Conservation (phyloP, 2,113 vertebrate genomes). For the Nestor notabilis region DNA sequence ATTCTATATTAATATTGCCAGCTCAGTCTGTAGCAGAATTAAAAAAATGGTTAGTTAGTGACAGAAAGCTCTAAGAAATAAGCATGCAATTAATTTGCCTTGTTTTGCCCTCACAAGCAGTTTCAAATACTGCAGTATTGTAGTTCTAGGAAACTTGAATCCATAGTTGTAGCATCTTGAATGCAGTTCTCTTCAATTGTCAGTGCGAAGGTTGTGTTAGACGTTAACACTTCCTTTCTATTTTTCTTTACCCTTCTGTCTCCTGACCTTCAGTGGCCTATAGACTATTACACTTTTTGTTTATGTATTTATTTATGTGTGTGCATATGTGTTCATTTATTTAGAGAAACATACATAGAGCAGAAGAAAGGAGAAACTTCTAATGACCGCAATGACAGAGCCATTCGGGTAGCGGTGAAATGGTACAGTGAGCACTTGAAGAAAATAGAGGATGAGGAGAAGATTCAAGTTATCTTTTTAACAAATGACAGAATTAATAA, state of each 20-base stretch:
- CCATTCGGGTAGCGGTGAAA: slow-evolving; percentile 88
- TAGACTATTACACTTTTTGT: not conserved
- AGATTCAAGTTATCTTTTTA: slow-evolving; percentile 86
- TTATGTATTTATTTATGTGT: not conserved
- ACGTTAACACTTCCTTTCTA: not conserved
- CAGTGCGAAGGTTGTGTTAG: not conserved
- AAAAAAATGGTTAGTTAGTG: not conserved
- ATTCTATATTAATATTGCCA: not conserved
- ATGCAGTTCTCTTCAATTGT: not conserved
- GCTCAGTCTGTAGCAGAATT: not conserved
- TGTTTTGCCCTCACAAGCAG: not conserved
- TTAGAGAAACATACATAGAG: slow-evolving; percentile 92
- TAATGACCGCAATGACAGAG: slow-evolving; percentile 95
- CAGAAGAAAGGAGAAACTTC: slow-evolving; percentile 89
- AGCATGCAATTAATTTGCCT: not conserved
- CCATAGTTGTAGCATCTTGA: not conserved
- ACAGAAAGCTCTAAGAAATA: not conserved
- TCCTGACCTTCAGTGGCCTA: not conserved
- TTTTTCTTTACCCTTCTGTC: not conserved
- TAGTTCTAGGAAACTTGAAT: not conserved
- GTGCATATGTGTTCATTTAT: not conserved
- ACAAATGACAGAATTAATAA: slow-evolving; percentile 92
- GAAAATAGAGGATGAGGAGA: slow-evolving; percentile 66
- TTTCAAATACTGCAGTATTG: not conserved
- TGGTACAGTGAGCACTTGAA: slow-evolving; percentile 92